Evolutionary conservation across 2,797 vertebrate genomes (phyloP).

Genomic region (Pagetopsis macropterus): DNA sequence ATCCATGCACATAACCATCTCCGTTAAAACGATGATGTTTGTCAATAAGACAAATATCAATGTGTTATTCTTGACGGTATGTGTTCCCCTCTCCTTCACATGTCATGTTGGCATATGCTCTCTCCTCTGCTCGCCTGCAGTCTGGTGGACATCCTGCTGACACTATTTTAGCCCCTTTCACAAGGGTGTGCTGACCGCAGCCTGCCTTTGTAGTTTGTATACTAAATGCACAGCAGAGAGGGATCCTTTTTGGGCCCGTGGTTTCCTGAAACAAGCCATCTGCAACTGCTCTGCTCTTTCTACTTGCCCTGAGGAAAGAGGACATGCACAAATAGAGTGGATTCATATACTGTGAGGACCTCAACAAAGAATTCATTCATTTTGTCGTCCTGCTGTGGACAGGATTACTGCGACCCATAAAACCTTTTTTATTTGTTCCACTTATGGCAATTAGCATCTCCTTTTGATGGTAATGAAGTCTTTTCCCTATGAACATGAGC

Average conservation of each 20-base stretch:
- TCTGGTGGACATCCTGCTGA: constrained; percentile 79
- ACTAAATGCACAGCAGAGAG: constrained; percentile 79
- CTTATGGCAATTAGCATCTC: constrained; percentile 52
- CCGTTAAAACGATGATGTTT: constrained; percentile 1
- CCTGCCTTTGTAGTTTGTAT: constrained; percentile 83
- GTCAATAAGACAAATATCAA: neutral
- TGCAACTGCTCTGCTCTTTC: constrained; percentile 75
- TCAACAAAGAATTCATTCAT: constrained; percentile 67
- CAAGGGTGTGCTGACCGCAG: constrained; percentile 80
- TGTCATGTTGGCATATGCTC: constrained; percentile 34
- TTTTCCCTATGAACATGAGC: constrained; percentile 22
- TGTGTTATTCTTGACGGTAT: neutral
- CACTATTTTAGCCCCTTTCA: constrained; percentile 83
- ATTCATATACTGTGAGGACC: constrained; percentile 63
- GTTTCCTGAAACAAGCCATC: constrained; percentile 82
- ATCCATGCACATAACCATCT: neutral
- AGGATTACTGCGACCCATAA: constrained; percentile 53
- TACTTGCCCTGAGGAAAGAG: constrained; percentile 70
- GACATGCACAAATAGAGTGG: constrained; percentile 65
- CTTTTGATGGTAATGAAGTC: constrained; percentile 48
- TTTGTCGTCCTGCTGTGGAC: constrained; percentile 58
- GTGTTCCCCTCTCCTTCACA: constrained; percentile 27
- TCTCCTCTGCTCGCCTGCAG: constrained; percentile 56
- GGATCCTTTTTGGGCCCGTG: constrained; percentile 76
- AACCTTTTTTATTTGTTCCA: constrained; percentile 52